Percentiles rank a stretch among this genome's conserved stretches.
Conservation (phyloP, 2,113 vertebrate species). For the Tamias sibiricus region DNA sequence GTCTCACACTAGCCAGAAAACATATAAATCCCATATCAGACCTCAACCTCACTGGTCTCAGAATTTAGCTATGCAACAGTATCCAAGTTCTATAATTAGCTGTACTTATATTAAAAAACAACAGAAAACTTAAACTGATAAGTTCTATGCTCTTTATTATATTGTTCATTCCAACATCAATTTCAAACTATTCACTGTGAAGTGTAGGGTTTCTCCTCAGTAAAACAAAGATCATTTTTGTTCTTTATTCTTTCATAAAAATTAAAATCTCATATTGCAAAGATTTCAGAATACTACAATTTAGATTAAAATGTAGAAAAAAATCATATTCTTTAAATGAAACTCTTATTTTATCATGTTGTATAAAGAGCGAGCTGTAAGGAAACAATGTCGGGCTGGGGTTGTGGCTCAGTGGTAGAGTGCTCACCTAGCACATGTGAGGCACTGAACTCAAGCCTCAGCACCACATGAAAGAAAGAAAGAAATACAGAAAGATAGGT, state of each 20-base stretch:
- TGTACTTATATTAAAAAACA: slow-evolving; percentile 12
- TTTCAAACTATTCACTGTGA: slow-evolving; percentile 28
- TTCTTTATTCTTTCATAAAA: slow-evolving; percentile 48
- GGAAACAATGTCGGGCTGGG: slow-evolving; percentile 29
- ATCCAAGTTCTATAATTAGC: neutral
- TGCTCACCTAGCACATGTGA: too few relatives aligned
- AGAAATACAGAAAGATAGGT: too few relatives aligned
- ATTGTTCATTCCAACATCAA: slow-evolving; percentile 24
- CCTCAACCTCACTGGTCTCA: neutral
- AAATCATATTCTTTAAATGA: slow-evolving; percentile 58
- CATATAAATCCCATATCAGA: neutral
- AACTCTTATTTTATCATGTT: slow-evolving; percentile 24
- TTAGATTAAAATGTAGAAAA: slow-evolving; percentile 35
- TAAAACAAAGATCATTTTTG: slow-evolving; percentile 6
- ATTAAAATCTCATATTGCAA: slow-evolving; percentile 10
- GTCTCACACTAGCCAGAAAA: neutral
- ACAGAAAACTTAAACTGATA: neutral
- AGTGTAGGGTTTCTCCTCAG: neutral
- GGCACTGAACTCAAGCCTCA: too few relatives aligned
- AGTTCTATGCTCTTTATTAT: neutral
- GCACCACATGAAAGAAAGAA: too few relatives aligned
- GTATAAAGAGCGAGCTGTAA: neutral
- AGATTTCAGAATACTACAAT: neutral
- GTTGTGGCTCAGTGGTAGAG: too few relatives aligned
- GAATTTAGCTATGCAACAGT: neutral